Conservation (phyloP, 1,140 invertebrate species). For the Caenorhabditis tropicalis region DNA sequence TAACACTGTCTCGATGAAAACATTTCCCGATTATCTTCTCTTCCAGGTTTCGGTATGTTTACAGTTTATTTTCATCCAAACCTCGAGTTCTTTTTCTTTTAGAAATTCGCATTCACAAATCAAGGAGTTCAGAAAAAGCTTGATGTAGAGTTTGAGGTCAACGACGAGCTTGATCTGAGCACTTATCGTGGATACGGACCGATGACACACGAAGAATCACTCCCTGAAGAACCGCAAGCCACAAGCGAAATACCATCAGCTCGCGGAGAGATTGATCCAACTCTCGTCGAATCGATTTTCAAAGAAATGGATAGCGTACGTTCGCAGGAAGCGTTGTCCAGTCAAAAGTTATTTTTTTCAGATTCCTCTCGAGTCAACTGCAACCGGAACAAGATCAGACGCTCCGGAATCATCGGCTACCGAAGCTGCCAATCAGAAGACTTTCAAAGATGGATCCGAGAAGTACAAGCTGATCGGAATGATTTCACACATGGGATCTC, state of each 20-base stretch:
- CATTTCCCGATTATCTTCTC: conserved; percentile 91
- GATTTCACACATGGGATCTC: conserved; percentile 97
- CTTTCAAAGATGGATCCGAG: conserved; percentile 46
- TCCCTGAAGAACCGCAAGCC: conserved; percentile 79
- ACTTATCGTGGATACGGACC: conserved; percentile 80
- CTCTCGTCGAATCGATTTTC: conserved; percentile 16
- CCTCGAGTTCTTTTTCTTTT: not conserved
- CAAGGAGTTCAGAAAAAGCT: conserved; percentile 92
- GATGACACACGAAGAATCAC: conserved; percentile 81
- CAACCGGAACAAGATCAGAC: conserved; percentile 30
- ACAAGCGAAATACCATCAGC: not conserved
- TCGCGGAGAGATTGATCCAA: conserved; percentile 25
- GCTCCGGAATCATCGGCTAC: conserved; percentile 56
- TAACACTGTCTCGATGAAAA: conserved; percentile 79
- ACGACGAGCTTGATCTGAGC: conserved; percentile 83
- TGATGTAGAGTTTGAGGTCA: conserved; percentile 88
- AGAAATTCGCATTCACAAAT: conserved; percentile 73
- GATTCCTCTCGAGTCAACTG: conserved; percentile 62
- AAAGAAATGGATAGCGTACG: conserved; percentile 75
- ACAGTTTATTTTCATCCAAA: no score
- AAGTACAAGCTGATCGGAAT: conserved; percentile 85
- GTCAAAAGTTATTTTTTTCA: conserved; percentile 60
- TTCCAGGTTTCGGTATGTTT: conserved; percentile 80
- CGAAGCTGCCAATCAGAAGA: not conserved
- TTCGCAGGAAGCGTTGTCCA: not conserved